Evolutionary conservation across 2,888 invertebrate species (phyloP), one percentile per base, ranked within the genome.

Genomic region (Xestobium rufovillosum): DNA sequence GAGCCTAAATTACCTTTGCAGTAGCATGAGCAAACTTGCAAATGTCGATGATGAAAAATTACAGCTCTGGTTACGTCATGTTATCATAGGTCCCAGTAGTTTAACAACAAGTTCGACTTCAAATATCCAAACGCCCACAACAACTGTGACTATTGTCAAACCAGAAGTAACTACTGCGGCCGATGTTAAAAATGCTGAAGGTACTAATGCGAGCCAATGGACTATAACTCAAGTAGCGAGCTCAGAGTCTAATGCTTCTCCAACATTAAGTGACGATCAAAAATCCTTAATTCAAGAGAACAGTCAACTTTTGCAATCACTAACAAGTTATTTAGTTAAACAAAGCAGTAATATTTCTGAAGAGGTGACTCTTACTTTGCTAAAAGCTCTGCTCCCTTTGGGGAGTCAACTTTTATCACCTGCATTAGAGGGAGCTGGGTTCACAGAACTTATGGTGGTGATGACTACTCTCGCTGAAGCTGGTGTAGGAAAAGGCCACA

Each of bases 401-500:
- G 84, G 81, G 1, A 76, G 77, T 27, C 73, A 78, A 16, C 69
- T 83, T 38, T 63, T 84, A 11, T 73, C 74, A 1, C 72, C 78
- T 1, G 61, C 72, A 1, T 67, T 76, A 29, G 82, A 83, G 56
- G 78, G 78, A 0, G 71, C 72, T n/a, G 81, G 82, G n/a, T 86
- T 87, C 56, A 74, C 81, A 0, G 84, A 86, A 54, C 66, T 88
- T 4, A 76, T 87, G 71, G 70, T 75, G 39, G 79, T 86, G 3
- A 83, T 87, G 84, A 78, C 82, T 2, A 83, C 79, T 31, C 60
- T 95, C 46, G 92, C 92, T 0, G 89, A 90, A 61, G 86, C 88
- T 12, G 84, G 88, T 12, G 72, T 78, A 3, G 88, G 88, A 14
- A 69, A 74, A 29, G 89, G 92, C 0, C 92, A 95, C 59, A 68